These are phyloP conservation scores for Lepus europaeus DNA, from an alignment of 2,113 vertebrate species.

Conservation along the genomic window DNA sequence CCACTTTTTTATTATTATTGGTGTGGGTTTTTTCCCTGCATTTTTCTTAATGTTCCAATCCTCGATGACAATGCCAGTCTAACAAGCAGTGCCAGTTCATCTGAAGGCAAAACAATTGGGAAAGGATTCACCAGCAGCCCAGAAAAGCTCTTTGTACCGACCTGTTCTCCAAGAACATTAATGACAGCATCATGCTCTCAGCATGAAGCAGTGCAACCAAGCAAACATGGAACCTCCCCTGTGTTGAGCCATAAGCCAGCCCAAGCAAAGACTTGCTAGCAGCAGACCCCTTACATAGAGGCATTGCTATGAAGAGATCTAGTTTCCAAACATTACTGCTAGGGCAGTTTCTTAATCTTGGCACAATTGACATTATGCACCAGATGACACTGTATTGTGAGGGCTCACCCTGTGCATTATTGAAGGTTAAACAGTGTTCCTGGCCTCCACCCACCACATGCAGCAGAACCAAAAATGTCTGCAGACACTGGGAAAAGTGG, in stretches of 20 bases:
- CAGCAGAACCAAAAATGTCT: background rate
- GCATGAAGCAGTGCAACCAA: background rate
- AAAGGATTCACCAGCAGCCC: background rate
- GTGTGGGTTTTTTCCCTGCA: background rate
- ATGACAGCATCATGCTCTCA: background rate
- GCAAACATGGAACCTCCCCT: background rate
- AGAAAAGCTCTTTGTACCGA: background rate
- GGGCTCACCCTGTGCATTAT: background rate
- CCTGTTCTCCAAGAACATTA: background rate
- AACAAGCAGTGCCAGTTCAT: conserved; percentile 24
- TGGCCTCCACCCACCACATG: background rate
- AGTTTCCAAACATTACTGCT: background rate
- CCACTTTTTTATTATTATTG: background rate
- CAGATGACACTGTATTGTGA: background rate
- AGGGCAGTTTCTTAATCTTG: background rate
- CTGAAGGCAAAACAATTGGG: background rate
- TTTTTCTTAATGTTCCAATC: background rate
- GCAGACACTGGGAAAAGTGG: background rate
- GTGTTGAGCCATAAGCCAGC: background rate
- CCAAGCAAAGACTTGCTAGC: background rate
- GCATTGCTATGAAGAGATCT: background rate
- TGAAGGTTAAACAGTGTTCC: background rate
- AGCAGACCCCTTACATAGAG: background rate
- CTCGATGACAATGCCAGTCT: background rate
- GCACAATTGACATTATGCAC: background rate